Percentiles rank a stretch among this genome's conserved stretches.
Conservation (phyloP, 2,797 vertebrate species). For the Spinibarbus caldwelli region DNA sequence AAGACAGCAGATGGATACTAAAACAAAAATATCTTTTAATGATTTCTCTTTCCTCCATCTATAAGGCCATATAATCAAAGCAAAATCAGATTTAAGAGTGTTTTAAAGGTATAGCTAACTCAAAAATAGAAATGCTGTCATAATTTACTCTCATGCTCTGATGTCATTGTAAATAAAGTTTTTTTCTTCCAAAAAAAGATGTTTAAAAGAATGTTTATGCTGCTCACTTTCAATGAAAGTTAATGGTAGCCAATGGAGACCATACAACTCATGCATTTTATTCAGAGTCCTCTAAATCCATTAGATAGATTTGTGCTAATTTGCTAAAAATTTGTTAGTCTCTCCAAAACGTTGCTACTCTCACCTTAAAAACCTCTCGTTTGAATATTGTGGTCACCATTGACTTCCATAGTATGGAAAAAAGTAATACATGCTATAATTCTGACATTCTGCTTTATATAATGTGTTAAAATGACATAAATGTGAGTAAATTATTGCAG, state of each 20-base stretch:
- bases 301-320: neutral
- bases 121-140: neutral
- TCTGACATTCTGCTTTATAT: neutral
- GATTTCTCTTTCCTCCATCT: slow-evolving; percentile 1
- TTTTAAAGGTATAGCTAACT: neutral
- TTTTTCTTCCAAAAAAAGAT: neutral
- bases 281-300: neutral
- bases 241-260: neutral
- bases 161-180: neutral
- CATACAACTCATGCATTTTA: neutral
- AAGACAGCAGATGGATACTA: slow-evolving; percentile 8
- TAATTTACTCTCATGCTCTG: neutral
- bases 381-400: neutral
- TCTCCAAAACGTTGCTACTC: neutral
- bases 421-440: neutral
- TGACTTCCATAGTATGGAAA: neutral
- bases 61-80: neutral
- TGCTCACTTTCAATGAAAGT: neutral
- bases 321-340: neutral
- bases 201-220: neutral
- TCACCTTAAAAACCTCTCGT: neutral
- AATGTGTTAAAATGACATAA: neutral
- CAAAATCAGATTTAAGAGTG: neutral
- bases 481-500: neutral
- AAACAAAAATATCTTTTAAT: slow-evolving; percentile 17